Evolutionary conservation across 2,113 vertebrate genomes (phyloP).

Genomic region (Thalassarche chlororhynchos): DNA sequence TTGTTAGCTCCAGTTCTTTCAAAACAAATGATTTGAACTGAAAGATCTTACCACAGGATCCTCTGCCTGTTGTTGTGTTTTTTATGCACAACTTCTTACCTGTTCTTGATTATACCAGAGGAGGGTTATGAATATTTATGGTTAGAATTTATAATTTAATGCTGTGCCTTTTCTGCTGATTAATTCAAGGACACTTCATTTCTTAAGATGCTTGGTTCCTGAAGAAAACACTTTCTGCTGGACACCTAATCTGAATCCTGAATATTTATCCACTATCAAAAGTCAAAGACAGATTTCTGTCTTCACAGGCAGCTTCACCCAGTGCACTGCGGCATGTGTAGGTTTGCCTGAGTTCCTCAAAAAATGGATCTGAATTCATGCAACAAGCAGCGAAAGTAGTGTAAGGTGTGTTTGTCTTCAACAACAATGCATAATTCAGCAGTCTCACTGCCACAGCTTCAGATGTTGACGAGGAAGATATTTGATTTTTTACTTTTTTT

Average conservation of each 20-base stretch:
- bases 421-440: constrained; percentile 61
- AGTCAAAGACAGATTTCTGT: constrained; percentile 36
- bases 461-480: constrained; percentile 14
- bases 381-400: constrained; percentile 28
- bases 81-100: constrained; percentile 79
- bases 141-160: constrained; percentile 81
- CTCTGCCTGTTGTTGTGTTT: constrained; percentile 63
- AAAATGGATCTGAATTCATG: constrained; percentile 39
- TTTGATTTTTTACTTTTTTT: background rate
- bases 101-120: constrained; percentile 76
- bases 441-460: constrained; percentile 21
- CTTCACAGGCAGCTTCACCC: constrained; percentile 19
- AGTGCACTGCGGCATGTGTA: background rate
- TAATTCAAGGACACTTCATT: constrained; percentile 84
- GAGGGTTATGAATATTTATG: constrained; percentile 82
- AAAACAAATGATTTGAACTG: constrained; percentile 52
- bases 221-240: constrained; percentile 68
- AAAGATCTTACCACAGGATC: constrained; percentile 62
- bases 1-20: constrained; percentile 45
- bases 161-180: constrained; percentile 78
- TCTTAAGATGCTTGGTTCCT: constrained; percentile 66
- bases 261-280: constrained; percentile 67
- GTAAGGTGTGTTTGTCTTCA: constrained; percentile 56
- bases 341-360: constrained; percentile 1
- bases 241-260: constrained; percentile 65